Evolutionary conservation across 2,888 invertebrate species (phyloP), one percentile per base, ranked within the genome.

Genomic region (Onthophagus sagittarius): DNA sequence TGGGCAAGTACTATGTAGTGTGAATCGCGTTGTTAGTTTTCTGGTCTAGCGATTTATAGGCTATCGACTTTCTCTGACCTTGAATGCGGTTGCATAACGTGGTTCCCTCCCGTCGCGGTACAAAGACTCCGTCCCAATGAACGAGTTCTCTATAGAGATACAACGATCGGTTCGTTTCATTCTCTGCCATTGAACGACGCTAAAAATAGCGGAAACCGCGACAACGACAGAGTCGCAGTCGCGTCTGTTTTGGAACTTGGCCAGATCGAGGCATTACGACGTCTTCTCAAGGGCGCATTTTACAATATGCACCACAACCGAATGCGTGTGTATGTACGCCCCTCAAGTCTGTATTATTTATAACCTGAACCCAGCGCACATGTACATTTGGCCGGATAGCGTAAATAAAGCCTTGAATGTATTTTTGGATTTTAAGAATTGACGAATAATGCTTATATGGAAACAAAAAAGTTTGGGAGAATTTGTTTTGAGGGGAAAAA

Each of bases 1-100:
- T 53, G 11, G 39, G 11, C 39, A 53, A 53, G 9, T 33, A 7
- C 5, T 33, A 7, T 7, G n/a, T 53, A 11, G 39, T 53, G 39
- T 11, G 39, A 53, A 53, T 53, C 39, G 23, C 23, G 39, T 53
- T 53, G 39, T 11, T 7, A 11, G 9, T 7, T 53, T 53, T 53
- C 39, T 53, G 39, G 39, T 53, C 39, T 67, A 67, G 67, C 23
- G 32, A 67, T 67, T 23, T 67, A 67, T 67, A 23, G 67, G 67
- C 39, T 53, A 80, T 80, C 81, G 79, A 81, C 83, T 83, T 83
- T 83, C 83, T 82, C 82, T 82, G 83, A 77, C 83, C 83, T 82
- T 83, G 82, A 80, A 81, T 53, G 76, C 75, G 71, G 77, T 82
- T 83, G 81, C 82, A 81, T 82, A 83, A 83, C 80, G 74, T 76